Base-by-base conservation (phyloP, 2,797 vertebrate species). In the Lepus townsendii region DNA sequence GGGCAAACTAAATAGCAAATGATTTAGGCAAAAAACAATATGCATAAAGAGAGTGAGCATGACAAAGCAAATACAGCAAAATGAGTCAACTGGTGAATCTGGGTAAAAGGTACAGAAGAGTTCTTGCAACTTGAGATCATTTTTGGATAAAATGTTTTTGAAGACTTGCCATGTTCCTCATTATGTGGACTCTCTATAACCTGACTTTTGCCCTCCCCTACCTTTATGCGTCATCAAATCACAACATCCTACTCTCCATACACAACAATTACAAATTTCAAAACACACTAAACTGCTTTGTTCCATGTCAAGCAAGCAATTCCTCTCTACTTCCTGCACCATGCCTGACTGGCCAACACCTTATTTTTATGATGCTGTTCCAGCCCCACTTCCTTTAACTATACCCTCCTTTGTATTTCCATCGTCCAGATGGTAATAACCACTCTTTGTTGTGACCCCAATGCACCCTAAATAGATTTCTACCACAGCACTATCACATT, bases 1-100 rank as follows among this genome's bases (percentile, higher is more conserved):
- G 11, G 12, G 27, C 12, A n/a, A 94, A 22, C 26, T 73, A 79
- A 90, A 60, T 27, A 79, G 71, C 38, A 94, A 92, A 91, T 60
- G 42, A 93, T 73, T 79, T 42, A 72, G 19, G 2, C 8, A 24
- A 77, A 88, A 91, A 91, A 65, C 9, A 42, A 7, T 12, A 27
- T 13, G 38, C 6, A 30, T 22, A 83, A 4, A 78, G 16, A 78
- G 4, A 73, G 12, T n/a, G 20, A 77, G n/a, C 27, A 84, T 50
- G 47, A 66, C 35, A 60, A 63, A 83, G 30, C 72, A 77, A 84
- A 89, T 17, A 85, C 0, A 86, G 42, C 63, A 90, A 91, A 88
- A 77, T 42, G 6, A 62, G 63, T 82, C 77, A 87, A 66, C 9
- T 90, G 19, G 63, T 66, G 26, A 93, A 68, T 32, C 35, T 26